phyloP scores from a whole-genome alignment of 2,797 vertebrate species.

The Gouania willdenowi region DNA sequence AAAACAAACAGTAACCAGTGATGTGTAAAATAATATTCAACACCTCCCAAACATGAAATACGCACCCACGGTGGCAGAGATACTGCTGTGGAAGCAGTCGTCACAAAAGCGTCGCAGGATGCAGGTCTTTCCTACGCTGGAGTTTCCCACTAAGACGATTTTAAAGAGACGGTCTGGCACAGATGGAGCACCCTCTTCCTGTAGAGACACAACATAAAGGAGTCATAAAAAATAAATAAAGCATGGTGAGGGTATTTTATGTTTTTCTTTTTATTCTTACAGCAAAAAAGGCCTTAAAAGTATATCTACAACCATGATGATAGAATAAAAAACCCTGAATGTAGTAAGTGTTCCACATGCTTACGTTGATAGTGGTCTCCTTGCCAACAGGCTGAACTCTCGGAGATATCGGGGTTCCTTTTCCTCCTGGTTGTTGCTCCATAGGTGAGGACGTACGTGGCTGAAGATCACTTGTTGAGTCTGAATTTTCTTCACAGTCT shows the following conservation, averaged over 20 bases:
- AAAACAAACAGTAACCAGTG: no score
- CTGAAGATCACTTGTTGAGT: conserved; percentile 56
- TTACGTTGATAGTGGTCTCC: conserved; percentile 80
- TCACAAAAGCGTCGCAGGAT: conserved; percentile 87
- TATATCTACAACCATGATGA: no score
- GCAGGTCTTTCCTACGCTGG: conserved; percentile 90
- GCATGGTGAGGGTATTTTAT: no score
- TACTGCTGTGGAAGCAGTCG: conserved; percentile 76
- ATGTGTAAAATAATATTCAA: no score
- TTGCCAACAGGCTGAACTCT: conserved; percentile 85
- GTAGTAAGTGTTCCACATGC: conserved; percentile 10
- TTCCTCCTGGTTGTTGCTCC: conserved; percentile 1
- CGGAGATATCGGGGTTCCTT: conserved; percentile 60
- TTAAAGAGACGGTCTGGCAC: conserved; percentile 88
- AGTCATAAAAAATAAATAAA: background rate
- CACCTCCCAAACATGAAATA: no score
- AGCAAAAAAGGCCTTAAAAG: no score
- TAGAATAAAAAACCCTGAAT: background rate
- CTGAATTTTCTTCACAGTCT: conserved; percentile 43
- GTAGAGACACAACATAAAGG: no score
- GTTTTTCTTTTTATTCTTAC: no score
- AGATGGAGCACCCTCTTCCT: conserved; percentile 4
- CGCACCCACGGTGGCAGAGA: conserved; percentile 87
- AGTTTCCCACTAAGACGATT: conserved; percentile 88
- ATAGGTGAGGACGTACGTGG: conserved; percentile 2